Percentiles rank a stretch among this genome's conserved stretches.
Conservation (phyloP, 2,113 vertebrate genomes). For the Passer domesticus region DNA sequence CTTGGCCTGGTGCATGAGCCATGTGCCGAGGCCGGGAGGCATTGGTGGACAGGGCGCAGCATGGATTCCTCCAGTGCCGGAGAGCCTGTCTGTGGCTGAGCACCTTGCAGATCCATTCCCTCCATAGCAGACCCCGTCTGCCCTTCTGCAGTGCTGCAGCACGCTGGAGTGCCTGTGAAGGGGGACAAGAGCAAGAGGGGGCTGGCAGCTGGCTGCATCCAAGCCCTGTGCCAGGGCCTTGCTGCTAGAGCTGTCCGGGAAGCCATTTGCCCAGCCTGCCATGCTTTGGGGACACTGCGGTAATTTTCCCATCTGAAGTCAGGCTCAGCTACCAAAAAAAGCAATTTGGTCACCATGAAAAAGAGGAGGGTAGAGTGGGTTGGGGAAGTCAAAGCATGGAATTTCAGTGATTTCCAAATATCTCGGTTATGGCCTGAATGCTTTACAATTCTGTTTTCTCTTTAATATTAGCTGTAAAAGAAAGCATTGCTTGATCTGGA, state of each 20-base stretch:
- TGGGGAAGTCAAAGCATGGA: background rate
- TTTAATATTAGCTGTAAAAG: constrained; percentile 10
- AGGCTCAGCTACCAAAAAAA: background rate
- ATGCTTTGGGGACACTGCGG: background rate
- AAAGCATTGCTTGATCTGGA: constrained; percentile 17
- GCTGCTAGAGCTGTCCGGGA: background rate
- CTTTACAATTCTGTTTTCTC: constrained; percentile 41
- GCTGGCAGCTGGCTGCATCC: background rate
- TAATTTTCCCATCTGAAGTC: background rate
- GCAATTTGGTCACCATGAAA: background rate
- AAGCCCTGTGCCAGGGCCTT: background rate
- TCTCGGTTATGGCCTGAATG: background rate
- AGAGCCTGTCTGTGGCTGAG: background rate
- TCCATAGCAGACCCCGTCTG: fast-evolving
- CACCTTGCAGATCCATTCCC: fast-evolving
- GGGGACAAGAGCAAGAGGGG: background rate
- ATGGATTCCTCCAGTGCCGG: fast-evolving
- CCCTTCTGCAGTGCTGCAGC: background rate
- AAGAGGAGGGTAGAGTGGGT: background rate
- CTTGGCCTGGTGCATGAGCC: background rate
- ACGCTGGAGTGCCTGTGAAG: background rate
- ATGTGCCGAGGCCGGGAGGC: fast-evolving
- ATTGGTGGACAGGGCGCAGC: fast-evolving
- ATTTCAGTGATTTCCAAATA: background rate
- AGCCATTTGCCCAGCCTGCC: fast-evolving